A percentile compares a stretch with the other conserved stretches of the same genome.
Evolutionary conservation across 2,113 vertebrate genomes (phyloP).

Genomic region (Indicator indicator): DNA sequence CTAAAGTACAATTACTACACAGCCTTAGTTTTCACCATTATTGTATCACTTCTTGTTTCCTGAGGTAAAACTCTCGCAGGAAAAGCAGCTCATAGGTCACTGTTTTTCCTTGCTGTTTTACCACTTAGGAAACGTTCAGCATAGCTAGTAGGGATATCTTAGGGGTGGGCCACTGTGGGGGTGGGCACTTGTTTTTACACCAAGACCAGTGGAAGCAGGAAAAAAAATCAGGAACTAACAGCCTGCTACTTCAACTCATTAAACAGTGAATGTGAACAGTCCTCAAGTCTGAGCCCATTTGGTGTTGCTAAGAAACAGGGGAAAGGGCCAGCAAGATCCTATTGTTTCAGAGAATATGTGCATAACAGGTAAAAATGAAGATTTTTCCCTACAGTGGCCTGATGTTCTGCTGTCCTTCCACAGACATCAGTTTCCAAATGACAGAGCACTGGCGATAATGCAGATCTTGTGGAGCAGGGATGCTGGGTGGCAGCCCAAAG

Average conservation of each 20-base stretch:
- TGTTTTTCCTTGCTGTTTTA: background rate
- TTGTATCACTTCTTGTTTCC: background rate
- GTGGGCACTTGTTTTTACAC: background rate
- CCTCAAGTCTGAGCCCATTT: background rate
- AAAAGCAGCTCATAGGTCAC: too few species aligned
- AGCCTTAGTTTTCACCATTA: background rate
- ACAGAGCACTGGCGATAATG: background rate
- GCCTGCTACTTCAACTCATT: background rate
- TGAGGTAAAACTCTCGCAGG: background rate
- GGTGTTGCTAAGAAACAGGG: background rate
- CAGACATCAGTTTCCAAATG: background rate
- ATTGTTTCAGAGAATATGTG: background rate
- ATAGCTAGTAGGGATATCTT: background rate
- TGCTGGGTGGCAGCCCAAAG: background rate
- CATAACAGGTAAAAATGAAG: background rate
- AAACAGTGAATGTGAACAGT: background rate
- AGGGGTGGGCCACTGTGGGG: background rate
- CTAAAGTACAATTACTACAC: background rate
- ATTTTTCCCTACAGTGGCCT: background rate
- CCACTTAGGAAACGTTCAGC: background rate
- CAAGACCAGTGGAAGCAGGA: background rate
- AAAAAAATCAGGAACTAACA: background rate
- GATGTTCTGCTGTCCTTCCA: background rate
- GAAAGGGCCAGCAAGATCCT: background rate
- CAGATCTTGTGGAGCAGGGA: background rate